Evolutionary conservation across 2,888 invertebrate genomes (phyloP).

Genomic region (Morpho helenor): DNA sequence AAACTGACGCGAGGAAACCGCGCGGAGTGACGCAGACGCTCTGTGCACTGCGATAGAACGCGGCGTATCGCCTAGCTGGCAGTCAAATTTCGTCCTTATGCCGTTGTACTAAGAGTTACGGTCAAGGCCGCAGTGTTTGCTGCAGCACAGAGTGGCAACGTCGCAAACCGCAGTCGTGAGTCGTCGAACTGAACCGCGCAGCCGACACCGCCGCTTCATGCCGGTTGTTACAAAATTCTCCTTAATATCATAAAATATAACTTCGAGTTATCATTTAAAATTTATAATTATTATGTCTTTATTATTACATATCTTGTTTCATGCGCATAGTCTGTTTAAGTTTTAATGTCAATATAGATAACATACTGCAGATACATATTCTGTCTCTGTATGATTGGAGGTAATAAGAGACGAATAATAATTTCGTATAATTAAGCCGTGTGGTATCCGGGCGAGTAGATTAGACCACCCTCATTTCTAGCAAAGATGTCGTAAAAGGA

Average conservation of each 20-base stretch:
- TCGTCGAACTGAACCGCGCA: conserved; percentile 7
- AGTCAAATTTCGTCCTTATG: conserved; percentile 20
- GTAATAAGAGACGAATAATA: too few species aligned
- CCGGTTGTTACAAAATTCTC: not conserved
- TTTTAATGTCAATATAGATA: too few species aligned
- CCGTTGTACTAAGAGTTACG: conserved; percentile 26
- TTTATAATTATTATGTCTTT: too few species aligned
- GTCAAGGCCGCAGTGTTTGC: conserved; percentile 7
- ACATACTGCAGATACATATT: too few species aligned
- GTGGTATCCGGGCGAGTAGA: too few species aligned
- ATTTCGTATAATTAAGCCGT: too few species aligned
- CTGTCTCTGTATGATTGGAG: too few species aligned
- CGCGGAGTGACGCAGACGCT: conserved; percentile 47
- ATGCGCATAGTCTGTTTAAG: not conserved
- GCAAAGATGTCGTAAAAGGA: too few species aligned
- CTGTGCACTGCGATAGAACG: conserved; percentile 44
- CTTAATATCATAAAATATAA: not conserved
- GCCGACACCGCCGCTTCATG: not conserved
- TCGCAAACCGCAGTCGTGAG: conserved; percentile 25
- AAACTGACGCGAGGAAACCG: conserved; percentile 22
- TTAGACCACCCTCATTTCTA: too few species aligned
- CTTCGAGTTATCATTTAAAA: too few species aligned
- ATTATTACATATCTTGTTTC: not conserved
- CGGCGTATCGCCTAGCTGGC: conserved; percentile 31
- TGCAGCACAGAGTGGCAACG: conserved; percentile 25